Evolutionary conservation across 2,888 invertebrate species (phyloP).

Genomic region (Stictocephala bisonia): DNA sequence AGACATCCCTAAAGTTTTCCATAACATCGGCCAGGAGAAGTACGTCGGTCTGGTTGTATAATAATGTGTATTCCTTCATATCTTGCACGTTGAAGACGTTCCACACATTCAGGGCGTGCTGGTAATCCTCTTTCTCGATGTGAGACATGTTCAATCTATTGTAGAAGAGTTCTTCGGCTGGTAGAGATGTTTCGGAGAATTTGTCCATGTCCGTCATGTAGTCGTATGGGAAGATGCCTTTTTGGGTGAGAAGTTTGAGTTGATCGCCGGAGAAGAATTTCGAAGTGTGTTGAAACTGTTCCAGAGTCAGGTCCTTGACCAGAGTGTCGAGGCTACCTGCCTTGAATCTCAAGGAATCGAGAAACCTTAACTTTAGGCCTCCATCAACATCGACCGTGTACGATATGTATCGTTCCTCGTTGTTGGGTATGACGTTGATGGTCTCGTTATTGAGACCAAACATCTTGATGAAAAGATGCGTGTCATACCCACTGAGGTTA

Average conservation of each 20-base stretch:
- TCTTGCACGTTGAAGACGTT: constrained; percentile 58
- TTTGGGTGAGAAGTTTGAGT: too few relatives aligned
- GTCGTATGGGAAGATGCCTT: constrained; percentile 53
- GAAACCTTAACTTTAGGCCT: neutral
- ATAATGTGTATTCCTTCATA: constrained; percentile 60
- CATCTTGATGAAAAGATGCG: neutral
- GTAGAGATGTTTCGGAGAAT: constrained; percentile 52
- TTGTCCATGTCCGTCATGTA: constrained; percentile 48
- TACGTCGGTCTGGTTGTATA: constrained; percentile 43
- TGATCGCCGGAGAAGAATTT: too few relatives aligned
- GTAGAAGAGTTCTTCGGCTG: constrained; percentile 56
- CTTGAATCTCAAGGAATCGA: neutral
- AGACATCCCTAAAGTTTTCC: constrained; percentile 47
- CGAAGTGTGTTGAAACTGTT: too few relatives aligned
- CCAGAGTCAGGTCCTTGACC: too few relatives aligned
- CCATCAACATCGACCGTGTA: neutral
- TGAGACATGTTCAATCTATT: constrained; percentile 53
- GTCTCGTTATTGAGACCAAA: neutral
- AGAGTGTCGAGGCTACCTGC: too few relatives aligned
- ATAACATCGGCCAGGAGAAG: constrained; percentile 47
- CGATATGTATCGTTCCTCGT: neutral
- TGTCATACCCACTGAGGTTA: neutral
- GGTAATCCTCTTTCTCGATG: constrained; percentile 59
- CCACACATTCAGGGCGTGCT: constrained; percentile 62
- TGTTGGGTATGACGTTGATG: neutral